Base-by-base conservation (phyloP, 2,113 vertebrate genomes). In the Chitala chitala region DNA sequence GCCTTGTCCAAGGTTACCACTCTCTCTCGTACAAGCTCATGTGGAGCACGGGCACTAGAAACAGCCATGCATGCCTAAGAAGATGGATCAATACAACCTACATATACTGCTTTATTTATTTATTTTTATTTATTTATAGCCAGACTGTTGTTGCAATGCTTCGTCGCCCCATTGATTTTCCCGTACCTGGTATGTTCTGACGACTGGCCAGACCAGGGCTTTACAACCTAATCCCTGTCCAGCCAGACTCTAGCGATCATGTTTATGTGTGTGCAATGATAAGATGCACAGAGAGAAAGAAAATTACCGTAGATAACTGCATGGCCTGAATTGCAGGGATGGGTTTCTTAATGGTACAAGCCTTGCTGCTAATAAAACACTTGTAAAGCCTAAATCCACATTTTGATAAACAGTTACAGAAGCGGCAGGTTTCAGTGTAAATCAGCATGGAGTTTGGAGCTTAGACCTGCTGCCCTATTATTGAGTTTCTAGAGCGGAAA, bases 221-320 rank as follows among this genome's bases (percentile, higher is more conserved):
- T 50, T 73, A 50, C 24, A 36, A n/a, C 46, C 50, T 73, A 48
- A 73, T 73, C 72, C 72, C 20, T 20, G 8, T 44, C 17, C 26
- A 4, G 46, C 20, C 72, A 73, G 22, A 36, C 48, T 50, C 15
- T 44, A 13, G 9, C 42, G 8, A 3, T 29, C 58, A 51, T 26
- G 26, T 38, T 31, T 44, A 48, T 63, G 20, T 63, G 20, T 12
- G 6, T 48, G 42, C 40, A 63, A 66, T 29, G 40, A 29, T 46
- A 68, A 48, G 42, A 68, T 44, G 12, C 33, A 44, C n/a, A 17
- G 8, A 2, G 64, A 66, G 40, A 15, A 66, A 3, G 15, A 22
- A 24, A n/a, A n/a, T n/a, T n/a, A n/a, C n/a, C n/a, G n/a, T n/a
- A 24, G 42, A 17, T 48, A 17, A 46, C 40, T 31, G 26, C 38